Conservation (phyloP, 1,140 invertebrate genomes). For the Portunus trituberculatus region DNA sequence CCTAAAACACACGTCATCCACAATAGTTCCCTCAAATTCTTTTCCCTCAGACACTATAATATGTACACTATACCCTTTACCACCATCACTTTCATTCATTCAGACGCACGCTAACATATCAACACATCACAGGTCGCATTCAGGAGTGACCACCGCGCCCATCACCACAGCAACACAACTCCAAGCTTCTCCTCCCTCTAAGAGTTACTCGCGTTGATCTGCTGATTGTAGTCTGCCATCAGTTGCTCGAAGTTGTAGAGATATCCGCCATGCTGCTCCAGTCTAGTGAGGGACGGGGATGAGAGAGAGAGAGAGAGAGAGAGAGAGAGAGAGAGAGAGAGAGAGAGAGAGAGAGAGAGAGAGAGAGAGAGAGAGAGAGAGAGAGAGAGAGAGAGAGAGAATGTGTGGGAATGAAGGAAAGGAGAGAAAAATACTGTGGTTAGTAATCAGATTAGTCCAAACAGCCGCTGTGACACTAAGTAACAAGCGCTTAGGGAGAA, state of each 20-base stretch:
- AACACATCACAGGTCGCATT: neutral
- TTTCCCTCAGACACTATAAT: too few relatives aligned
- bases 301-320: constrained; percentile 12
- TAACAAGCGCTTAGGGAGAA: too few relatives aligned
- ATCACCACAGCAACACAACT: neutral
- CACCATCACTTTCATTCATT: neutral
- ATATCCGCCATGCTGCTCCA: constrained; percentile 75
- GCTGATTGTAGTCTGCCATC: constrained; percentile 75
- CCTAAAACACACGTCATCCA: too few relatives aligned
- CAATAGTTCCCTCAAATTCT: too few relatives aligned
- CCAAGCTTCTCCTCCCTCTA: constrained; percentile 31
- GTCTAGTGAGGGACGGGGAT: neutral
- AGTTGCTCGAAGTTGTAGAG: constrained; percentile 76
- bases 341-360: neutral
- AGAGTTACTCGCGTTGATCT: constrained; percentile 68
- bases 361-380: neutral
- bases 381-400: neutral
- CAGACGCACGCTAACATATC: neutral
- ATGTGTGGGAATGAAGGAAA: neutral
- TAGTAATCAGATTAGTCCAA: too few relatives aligned
- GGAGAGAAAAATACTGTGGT: neutral
- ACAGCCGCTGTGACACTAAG: too few relatives aligned
- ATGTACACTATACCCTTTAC: too few relatives aligned
- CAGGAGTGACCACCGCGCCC: neutral
- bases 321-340: neutral